Percentiles rank a stretch among this genome's conserved stretches.
Evolutionary conservation across 2,113 vertebrate genomes (phyloP).

Genomic region (Apteryx owenii): DNA sequence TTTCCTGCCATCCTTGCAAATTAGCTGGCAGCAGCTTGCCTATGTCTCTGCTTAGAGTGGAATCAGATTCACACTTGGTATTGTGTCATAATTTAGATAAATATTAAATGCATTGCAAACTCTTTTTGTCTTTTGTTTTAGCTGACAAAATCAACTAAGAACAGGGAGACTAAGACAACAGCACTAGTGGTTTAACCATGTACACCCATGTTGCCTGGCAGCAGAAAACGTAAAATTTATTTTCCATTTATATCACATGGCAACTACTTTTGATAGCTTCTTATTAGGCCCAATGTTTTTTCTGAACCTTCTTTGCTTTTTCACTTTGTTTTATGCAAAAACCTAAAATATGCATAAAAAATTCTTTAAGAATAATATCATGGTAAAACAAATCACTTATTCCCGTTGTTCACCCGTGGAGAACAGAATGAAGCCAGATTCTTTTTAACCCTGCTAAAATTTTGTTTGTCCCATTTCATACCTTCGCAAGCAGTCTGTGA

Average conservation of each 20-base stretch:
- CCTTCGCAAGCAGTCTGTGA: slow-evolving; percentile 98
- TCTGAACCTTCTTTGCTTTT: neutral
- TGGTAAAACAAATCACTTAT: neutral
- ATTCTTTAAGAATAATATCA: neutral
- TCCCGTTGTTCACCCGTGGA: neutral
- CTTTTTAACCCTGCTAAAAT: fast-evolving
- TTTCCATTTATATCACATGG: neutral
- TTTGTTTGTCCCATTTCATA: slow-evolving; percentile 5
- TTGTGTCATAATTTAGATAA: neutral
- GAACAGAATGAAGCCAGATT: neutral
- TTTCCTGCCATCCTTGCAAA: neutral
- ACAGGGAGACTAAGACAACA: neutral
- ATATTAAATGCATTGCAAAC: neutral
- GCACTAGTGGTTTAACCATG: neutral
- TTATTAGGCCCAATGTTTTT: neutral
- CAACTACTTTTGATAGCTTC: neutral
- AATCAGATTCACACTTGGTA: neutral
- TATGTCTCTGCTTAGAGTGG: neutral
- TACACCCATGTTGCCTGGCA: neutral
- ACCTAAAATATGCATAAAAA: fast-evolving
- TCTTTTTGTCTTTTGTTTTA: neutral
- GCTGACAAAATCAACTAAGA: neutral
- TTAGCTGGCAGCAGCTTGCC: neutral
- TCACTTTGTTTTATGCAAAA: neutral
- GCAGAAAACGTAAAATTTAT: neutral